A percentile compares a stretch with the other conserved stretches of the same genome.
Evolutionary conservation across 2,888 invertebrate species (phyloP).

Genomic region (Caenorhabditis afra): DNA sequence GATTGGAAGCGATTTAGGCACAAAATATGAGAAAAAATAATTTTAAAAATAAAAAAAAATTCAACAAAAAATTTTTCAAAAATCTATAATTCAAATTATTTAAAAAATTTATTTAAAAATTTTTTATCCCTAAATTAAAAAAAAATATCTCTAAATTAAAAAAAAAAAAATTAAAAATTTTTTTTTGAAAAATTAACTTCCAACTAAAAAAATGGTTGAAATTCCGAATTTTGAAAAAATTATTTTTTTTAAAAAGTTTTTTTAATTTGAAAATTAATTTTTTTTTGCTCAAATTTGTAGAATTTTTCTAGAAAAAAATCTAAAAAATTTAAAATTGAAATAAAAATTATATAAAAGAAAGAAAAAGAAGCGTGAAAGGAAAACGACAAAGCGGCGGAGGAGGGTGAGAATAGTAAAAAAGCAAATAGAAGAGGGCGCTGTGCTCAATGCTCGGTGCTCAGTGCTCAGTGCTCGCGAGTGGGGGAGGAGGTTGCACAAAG

Average conservation of each 20-base stretch:
- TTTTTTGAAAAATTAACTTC: not conserved
- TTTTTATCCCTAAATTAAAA: not conserved
- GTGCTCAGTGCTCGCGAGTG: too few relatives aligned
- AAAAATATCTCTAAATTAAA: not conserved
- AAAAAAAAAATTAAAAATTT: slow-evolving; percentile 8
- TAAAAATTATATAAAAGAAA: not conserved
- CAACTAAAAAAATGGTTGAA: too few relatives aligned
- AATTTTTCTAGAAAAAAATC: too few relatives aligned
- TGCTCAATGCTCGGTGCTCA: too few relatives aligned
- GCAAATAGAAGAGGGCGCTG: slow-evolving; percentile 32
- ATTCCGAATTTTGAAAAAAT: too few relatives aligned
- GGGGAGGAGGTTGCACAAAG: not conserved
- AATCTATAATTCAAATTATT: not conserved
- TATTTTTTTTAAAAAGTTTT: too few relatives aligned
- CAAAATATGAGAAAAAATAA: too few relatives aligned
- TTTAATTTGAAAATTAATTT: too few relatives aligned
- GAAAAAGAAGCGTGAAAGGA: not conserved
- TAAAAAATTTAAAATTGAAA: not conserved
- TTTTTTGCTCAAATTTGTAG: too few relatives aligned
- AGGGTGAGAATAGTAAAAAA: slow-evolving; percentile 45
- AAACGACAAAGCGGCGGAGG: not conserved
- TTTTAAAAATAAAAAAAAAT: not conserved
- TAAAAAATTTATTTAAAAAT: not conserved
- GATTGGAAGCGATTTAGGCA: too few relatives aligned
- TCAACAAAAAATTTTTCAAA: not conserved